Percentiles rank a stretch among this genome's conserved stretches.
These are phyloP conservation scores for Alaudala cheleensis DNA, from an alignment of 2,113 vertebrate species.

Conservation along the genomic window DNA sequence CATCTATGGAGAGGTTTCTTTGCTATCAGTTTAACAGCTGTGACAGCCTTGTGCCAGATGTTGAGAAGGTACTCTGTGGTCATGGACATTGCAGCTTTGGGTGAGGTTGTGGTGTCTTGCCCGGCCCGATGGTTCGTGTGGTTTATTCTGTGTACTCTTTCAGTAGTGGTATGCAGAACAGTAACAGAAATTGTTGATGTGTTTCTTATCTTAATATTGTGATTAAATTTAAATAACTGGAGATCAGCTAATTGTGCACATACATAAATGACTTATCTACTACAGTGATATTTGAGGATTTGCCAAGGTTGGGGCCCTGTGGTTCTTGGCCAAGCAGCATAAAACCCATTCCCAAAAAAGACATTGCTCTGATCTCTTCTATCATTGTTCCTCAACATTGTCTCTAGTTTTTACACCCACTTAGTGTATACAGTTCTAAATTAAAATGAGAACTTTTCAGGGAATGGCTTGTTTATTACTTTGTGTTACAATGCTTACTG, in stretches of 20 bases:
- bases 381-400: background rate
- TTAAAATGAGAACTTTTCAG: conserved; percentile 14
- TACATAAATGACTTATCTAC: background rate
- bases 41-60: background rate
- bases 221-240: conserved; percentile 25
- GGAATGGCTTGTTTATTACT: conserved; percentile 22
- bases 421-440: background rate
- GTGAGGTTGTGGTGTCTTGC: background rate
- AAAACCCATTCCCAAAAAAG: background rate
- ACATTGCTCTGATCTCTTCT: background rate
- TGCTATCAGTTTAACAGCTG: background rate
- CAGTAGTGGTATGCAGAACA: background rate
- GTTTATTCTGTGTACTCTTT: background rate
- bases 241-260: background rate
- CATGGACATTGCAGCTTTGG: background rate
- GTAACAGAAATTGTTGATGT: background rate
- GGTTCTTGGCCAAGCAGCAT: conserved; percentile 2
- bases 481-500: background rate
- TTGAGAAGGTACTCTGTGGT: background rate
- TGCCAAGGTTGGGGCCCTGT: background rate
- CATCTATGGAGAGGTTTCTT: background rate
- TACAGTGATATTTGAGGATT: background rate
- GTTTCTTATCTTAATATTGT: conserved; percentile 14
- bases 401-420: conserved; percentile 14
- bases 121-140: background rate